phyloP scores from a whole-genome alignment of 2,888 invertebrate genomes.

The Heteromurus nitidus region DNA sequence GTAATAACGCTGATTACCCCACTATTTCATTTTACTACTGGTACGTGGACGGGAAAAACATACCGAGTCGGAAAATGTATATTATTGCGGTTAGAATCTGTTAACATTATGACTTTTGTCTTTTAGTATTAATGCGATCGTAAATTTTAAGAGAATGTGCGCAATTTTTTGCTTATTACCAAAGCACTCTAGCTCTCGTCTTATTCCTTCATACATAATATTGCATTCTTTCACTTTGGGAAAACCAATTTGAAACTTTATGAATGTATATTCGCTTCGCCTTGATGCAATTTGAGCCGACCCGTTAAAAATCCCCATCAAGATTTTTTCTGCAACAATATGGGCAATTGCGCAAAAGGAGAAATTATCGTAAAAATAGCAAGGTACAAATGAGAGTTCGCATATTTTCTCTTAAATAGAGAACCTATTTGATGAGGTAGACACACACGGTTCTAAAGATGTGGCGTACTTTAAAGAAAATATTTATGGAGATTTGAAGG shows the following conservation, averaged over 20 bases:
- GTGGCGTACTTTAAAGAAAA: too few relatives aligned
- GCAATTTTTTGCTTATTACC: background rate
- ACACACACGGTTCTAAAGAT: too few relatives aligned
- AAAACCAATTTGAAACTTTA: background rate
- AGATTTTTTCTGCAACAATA: background rate
- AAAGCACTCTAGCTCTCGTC: background rate
- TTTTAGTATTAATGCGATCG: slow-evolving; percentile 9
- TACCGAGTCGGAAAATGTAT: background rate
- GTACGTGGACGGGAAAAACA: slow-evolving; percentile 3
- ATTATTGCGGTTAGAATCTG: background rate
- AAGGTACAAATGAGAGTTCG: too few relatives aligned
- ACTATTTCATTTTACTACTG: slow-evolving; percentile 15
- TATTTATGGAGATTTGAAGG: too few relatives aligned
- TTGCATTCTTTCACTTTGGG: background rate
- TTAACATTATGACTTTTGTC: slow-evolving; percentile 23
- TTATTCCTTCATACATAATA: too few relatives aligned
- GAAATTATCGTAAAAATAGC: too few relatives aligned
- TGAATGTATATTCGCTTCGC: background rate
- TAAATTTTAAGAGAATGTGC: slow-evolving; percentile 26
- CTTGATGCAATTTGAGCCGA: background rate
- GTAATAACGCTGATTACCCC: background rate
- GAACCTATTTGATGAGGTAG: too few relatives aligned
- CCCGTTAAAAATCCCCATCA: background rate
- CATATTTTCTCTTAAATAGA: too few relatives aligned
- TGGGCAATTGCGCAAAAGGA: background rate